Percentiles rank a stretch among this genome's conserved stretches.
phyloP scores from a whole-genome alignment of 2,113 vertebrate species.

The Nerophis lumbriciformis region DNA sequence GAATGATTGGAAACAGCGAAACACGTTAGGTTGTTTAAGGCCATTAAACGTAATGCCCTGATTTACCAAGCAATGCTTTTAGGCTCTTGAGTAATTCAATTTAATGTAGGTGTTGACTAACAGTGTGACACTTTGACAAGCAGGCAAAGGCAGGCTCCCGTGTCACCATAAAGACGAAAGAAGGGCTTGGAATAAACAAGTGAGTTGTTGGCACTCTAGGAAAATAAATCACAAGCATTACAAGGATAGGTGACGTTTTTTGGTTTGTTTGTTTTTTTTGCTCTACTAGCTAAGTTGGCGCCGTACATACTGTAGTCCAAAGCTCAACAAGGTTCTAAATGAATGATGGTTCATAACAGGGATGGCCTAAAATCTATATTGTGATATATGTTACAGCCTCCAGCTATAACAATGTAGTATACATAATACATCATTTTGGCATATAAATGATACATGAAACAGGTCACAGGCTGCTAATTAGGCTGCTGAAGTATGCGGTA shows the following conservation, averaged over 20 bases:
- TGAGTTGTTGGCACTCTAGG: slow-evolving; percentile 37
- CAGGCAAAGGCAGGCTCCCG: slow-evolving; percentile 15
- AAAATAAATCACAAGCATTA: slow-evolving; percentile 33
- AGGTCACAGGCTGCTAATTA: too few relatives aligned
- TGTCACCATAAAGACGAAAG: slow-evolving; percentile 3
- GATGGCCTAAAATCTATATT: too few relatives aligned
- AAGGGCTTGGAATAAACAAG: slow-evolving; percentile 3
- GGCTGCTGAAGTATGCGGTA: too few relatives aligned
- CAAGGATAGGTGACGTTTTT: neutral
- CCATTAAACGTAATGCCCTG: slow-evolving; percentile 6
- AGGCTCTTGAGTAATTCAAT: slow-evolving; percentile 17
- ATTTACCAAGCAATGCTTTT: slow-evolving; percentile 13
- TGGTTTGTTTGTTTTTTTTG: too few relatives aligned
- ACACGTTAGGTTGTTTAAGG: slow-evolving; percentile 3
- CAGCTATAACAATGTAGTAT: too few relatives aligned
- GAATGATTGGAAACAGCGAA: neutral
- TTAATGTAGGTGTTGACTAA: neutral
- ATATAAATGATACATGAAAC: too few relatives aligned
- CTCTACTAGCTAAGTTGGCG: too few relatives aligned
- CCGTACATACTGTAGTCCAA: too few relatives aligned
- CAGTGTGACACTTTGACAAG: slow-evolving; percentile 16
- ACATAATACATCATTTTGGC: too few relatives aligned
- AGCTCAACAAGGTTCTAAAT: too few relatives aligned
- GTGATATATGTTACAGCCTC: too few relatives aligned
- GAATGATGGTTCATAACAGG: too few relatives aligned